Conservation (phyloP, 2,888 invertebrate genomes). For the Bellardia pandia region DNA sequence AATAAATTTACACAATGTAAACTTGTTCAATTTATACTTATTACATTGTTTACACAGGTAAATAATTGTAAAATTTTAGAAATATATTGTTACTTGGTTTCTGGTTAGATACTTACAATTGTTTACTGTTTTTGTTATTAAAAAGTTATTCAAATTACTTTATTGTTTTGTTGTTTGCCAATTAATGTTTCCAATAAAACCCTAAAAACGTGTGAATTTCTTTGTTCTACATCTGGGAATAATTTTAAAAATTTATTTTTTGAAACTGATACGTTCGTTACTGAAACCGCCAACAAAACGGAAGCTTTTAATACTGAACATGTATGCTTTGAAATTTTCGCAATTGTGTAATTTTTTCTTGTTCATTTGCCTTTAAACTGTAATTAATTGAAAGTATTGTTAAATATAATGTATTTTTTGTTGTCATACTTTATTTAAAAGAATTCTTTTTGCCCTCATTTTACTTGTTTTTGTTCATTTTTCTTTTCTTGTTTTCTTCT, state of each 20-base stretch:
- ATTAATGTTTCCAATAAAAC: constrained; percentile 44
- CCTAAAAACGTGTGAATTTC: constrained; percentile 67
- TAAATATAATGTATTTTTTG: constrained; percentile 25
- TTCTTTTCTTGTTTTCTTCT: not conserved
- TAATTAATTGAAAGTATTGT: constrained; percentile 62
- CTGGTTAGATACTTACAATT: too few species aligned
- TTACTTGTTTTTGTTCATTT: not conserved
- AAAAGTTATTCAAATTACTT: too few species aligned
- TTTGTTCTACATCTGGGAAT: constrained; percentile 37
- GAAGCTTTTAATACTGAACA: constrained; percentile 60
- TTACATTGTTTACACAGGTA: too few species aligned
- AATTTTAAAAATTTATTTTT: not conserved
- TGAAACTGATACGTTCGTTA: constrained; percentile 64
- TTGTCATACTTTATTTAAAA: not conserved
- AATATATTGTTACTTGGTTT: too few species aligned
- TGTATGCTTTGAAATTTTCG: not conserved
- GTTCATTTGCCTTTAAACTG: constrained; percentile 10
- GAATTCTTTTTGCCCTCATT: constrained; percentile 31
- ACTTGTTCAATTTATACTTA: too few species aligned
- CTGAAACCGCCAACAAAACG: constrained; percentile 44
- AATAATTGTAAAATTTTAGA: too few species aligned
- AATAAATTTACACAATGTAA: too few species aligned
- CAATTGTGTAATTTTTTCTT: not conserved
- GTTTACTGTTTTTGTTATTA: too few species aligned
- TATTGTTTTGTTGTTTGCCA: too few species aligned